phyloP scores from a whole-genome alignment of 1,140 invertebrate species.

The Meloidogyne hapla region DNA sequence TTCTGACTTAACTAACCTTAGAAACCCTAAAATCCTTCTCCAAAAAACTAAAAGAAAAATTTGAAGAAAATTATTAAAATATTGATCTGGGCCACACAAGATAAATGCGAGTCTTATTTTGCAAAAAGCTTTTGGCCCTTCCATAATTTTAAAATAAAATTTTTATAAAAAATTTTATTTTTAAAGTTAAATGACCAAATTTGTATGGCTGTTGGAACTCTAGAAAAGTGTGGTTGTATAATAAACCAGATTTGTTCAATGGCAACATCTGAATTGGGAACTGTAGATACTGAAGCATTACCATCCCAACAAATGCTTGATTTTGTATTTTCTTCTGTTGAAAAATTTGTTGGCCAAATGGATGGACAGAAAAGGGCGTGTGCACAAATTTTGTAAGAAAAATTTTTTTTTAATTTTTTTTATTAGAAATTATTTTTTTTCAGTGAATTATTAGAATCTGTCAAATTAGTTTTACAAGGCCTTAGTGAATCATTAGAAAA shows the following conservation, averaged over 20 bases:
- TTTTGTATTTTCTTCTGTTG: constrained; percentile 53
- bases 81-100: no score
- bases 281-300: constrained; percentile 46
- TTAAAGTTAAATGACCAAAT: constrained; percentile 14
- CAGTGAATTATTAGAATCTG: constrained; percentile 17
- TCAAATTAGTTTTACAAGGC: constrained; percentile 27
- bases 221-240: constrained; percentile 20
- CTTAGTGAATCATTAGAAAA: constrained; percentile 34
- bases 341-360: constrained; percentile 51
- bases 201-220: constrained; percentile 3
- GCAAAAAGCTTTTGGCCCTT: no score
- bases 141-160: no score
- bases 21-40: no score
- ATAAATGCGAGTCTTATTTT: background rate
- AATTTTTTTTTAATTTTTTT: background rate
- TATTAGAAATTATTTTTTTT: background rate
- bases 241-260: constrained; percentile 19
- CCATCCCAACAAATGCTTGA: constrained; percentile 50
- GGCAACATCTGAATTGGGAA: constrained; percentile 18
- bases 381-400: constrained; percentile 12
- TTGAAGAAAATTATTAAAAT: no score
- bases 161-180: background rate
- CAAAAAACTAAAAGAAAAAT: no score
- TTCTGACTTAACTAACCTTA: no score
- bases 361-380: constrained; percentile 41